Evolutionary conservation across 2,888 invertebrate species (phyloP).

Genomic region (Plagiodera versicolora): DNA sequence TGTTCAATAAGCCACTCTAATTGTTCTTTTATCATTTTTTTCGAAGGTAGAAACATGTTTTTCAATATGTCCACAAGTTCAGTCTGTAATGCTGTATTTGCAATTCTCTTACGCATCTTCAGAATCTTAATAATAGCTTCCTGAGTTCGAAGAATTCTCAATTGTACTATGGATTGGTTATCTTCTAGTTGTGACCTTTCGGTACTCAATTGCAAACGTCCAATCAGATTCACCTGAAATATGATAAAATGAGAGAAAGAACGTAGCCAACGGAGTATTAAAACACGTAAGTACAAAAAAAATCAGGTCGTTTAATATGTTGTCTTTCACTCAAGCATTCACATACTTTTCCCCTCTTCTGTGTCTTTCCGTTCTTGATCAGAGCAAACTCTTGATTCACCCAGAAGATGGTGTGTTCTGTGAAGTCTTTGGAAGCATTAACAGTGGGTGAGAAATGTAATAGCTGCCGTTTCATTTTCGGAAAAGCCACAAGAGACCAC

Average conservation of each 20-base stretch:
- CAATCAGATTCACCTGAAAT: constrained; percentile 83
- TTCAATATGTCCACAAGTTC: constrained; percentile 97
- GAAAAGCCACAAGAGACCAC: constrained; percentile 95
- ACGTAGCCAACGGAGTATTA: too few relatives aligned
- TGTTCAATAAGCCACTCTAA: constrained; percentile 99
- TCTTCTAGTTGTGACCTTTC: constrained; percentile 96
- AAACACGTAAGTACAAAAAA: too few relatives aligned
- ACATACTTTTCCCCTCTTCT: constrained; percentile 83
- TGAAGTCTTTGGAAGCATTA: constrained; percentile 91
- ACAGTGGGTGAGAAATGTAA: constrained; percentile 78
- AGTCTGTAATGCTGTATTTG: constrained; percentile 93
- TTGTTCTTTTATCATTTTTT: constrained; percentile 99
- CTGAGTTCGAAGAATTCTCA: constrained; percentile 89
- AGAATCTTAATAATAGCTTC: constrained; percentile 99
- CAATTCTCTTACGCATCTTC: constrained; percentile 95
- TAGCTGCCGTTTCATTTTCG: constrained; percentile 92
- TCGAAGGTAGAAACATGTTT: constrained; percentile 98
- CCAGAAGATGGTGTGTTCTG: constrained; percentile 91
- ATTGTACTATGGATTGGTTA: constrained; percentile 96
- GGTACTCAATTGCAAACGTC: constrained; percentile 91
- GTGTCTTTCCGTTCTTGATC: constrained; percentile 92
- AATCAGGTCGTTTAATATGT: too few relatives aligned
- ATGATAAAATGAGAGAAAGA: constrained; percentile 18
- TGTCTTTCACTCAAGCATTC: background rate
- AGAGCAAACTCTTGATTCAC: constrained; percentile 96